These are phyloP conservation scores for Sebastes fasciatus DNA, from an alignment of 2,113 vertebrate species.

Conservation along the genomic window DNA sequence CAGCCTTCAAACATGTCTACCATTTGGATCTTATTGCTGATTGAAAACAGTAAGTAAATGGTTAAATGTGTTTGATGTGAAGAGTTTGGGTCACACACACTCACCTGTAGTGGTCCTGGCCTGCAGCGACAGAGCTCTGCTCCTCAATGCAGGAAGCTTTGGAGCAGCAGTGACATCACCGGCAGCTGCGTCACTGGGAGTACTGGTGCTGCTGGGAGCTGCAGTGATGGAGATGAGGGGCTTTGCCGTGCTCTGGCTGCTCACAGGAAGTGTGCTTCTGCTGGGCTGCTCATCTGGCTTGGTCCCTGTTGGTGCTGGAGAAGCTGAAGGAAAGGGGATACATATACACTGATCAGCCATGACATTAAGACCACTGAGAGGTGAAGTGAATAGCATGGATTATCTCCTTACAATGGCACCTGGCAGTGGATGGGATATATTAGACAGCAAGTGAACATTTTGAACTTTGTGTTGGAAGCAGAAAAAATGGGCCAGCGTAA, in stretches of 20 bases:
- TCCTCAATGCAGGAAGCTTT: slow-evolving; percentile 44
- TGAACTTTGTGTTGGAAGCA: no score
- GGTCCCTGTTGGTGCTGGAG: slow-evolving; percentile 13
- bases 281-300: slow-evolving; percentile 51
- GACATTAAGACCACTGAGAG: no score
- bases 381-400: no score
- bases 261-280: slow-evolving; percentile 30
- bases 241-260: slow-evolving; percentile 34
- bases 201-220: not conserved
- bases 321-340: not conserved
- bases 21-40: not conserved
- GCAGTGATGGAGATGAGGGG: not conserved
- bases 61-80: not conserved
- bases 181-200: not conserved
- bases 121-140: slow-evolving; percentile 66
- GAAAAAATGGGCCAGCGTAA: no score
- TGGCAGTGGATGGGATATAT: no score
- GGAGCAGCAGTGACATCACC: not conserved
- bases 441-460: no score
- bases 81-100: not conserved
- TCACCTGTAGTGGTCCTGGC: slow-evolving; percentile 60
- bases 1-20: not conserved
- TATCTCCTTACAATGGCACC: no score
- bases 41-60: not conserved
- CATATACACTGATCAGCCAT: not conserved